Conservation (phyloP, 2,797 vertebrate species). For the Forpus xanthops region DNA sequence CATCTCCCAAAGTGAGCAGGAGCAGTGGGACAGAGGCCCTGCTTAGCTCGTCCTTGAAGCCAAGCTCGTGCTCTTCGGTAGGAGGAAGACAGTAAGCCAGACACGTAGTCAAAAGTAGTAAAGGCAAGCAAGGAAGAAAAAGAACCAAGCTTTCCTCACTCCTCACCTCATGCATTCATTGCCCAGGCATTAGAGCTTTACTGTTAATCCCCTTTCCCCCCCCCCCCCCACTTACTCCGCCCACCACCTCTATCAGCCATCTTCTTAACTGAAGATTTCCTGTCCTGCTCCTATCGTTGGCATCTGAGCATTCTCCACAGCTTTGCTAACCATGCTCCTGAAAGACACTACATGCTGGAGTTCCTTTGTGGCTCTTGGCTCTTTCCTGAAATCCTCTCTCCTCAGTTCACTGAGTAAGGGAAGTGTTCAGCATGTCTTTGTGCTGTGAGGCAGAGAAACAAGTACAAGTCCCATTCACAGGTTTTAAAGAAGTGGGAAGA, state of each 20-base stretch:
- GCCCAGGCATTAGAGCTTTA: not conserved
- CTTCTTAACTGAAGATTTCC: not conserved
- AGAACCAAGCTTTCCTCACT: not conserved
- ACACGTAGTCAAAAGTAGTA: not conserved
- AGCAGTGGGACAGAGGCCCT: not conserved
- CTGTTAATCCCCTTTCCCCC: not conserved
- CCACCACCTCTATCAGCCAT: not conserved
- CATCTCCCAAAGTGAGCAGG: not conserved
- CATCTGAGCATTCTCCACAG: not conserved
- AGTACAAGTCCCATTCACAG: not conserved
- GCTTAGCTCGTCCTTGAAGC: not conserved
- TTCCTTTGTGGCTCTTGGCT: not conserved
- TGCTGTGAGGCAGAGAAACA: not conserved
- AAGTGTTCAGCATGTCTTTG: not conserved
- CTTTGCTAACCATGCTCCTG: not conserved
- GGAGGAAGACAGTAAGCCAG: not conserved
- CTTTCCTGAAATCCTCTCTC: not conserved
- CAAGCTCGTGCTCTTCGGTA: rapidly evolving
- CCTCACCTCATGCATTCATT: not conserved
- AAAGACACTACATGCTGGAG: not conserved
- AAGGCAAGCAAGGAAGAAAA: not conserved
- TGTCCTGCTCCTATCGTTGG: not conserved
- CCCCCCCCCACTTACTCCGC: not conserved
- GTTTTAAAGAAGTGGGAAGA: not conserved
- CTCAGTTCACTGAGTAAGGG: not conserved